A percentile compares a stretch with the other conserved stretches of the same genome.
These are phyloP conservation scores for Dryobotodes eremita DNA, from an alignment of 2,888 invertebrate genomes.

Conservation along the genomic window DNA sequence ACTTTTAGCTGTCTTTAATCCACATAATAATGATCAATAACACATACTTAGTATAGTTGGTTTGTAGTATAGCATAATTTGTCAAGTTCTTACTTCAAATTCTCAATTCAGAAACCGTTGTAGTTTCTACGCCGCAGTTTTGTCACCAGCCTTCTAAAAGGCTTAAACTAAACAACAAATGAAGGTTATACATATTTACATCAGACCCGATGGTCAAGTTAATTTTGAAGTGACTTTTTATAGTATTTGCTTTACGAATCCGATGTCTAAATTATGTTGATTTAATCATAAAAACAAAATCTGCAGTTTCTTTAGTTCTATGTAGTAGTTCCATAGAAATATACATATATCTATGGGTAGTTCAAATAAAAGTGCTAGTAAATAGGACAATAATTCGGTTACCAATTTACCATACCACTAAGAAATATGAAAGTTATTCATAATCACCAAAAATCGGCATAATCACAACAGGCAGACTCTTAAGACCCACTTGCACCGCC, in stretches of 20 bases:
- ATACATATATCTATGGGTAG: too few species aligned
- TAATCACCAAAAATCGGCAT: neutral
- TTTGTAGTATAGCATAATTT: too few species aligned
- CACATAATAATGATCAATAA: too few species aligned
- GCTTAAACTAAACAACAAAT: constrained; percentile 12
- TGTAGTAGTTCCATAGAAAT: too few species aligned
- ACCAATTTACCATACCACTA: neutral
- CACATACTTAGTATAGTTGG: too few species aligned
- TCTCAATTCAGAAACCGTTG: neutral
- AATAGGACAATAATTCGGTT: neutral
- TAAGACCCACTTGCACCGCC: too few species aligned
- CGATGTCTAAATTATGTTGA: neutral
- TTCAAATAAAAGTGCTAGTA: neutral
- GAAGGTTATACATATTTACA: constrained; percentile 25
- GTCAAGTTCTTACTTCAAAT: too few species aligned
- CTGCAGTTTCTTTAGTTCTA: neutral
- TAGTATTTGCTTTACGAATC: neutral
- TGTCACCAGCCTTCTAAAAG: neutral
- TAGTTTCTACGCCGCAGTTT: neutral
- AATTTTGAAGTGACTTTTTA: constrained; percentile 9
- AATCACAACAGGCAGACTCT: too few species aligned
- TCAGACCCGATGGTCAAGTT: constrained; percentile 16
- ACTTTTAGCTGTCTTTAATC: too few species aligned
- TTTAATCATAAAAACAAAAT: neutral
- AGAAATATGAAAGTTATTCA: neutral